A percentile compares a stretch with the other conserved stretches of the same genome.
Evolutionary conservation across 2,113 vertebrate genomes (phyloP).

Genomic region (Ondatra zibethicus): DNA sequence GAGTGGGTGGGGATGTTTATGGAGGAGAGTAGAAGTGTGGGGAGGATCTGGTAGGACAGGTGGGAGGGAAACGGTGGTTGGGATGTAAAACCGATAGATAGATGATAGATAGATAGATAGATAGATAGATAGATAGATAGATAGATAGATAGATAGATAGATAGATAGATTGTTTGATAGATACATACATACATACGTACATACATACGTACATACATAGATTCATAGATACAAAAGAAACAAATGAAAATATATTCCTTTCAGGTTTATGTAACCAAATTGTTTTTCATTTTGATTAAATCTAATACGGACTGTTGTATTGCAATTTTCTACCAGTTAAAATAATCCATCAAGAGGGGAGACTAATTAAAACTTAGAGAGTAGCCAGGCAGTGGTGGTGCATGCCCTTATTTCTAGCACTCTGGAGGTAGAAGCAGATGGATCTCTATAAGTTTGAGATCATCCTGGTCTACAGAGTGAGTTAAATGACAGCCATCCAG

Average conservation of each 20-base stretch:
- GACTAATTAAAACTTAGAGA: background rate
- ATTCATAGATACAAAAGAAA: too few relatives aligned
- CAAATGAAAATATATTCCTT: background rate
- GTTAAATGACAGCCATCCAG: background rate
- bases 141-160: too few relatives aligned
- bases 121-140: too few relatives aligned
- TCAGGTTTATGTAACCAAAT: background rate
- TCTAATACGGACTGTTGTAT: background rate
- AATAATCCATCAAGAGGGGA: background rate
- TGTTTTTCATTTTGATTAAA: background rate
- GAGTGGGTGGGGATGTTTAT: background rate
- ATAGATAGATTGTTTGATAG: too few relatives aligned
- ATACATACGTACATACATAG: too few relatives aligned
- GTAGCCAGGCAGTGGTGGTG: background rate
- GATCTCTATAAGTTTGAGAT: background rate
- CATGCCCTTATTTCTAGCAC: background rate
- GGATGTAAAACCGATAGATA: background rate
- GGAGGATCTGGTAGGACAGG: background rate
- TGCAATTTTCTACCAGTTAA: too few relatives aligned
- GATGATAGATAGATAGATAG: too few relatives aligned
- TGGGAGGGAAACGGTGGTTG: too few relatives aligned
- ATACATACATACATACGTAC: too few relatives aligned
- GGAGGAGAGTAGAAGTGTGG: too few relatives aligned
- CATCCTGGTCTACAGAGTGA: background rate
- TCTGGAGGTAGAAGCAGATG: background rate